Evolutionary conservation across 2,113 vertebrate species (phyloP), one percentile per base, ranked within the genome.

Genomic region (Macquaria ambigua): DNA sequence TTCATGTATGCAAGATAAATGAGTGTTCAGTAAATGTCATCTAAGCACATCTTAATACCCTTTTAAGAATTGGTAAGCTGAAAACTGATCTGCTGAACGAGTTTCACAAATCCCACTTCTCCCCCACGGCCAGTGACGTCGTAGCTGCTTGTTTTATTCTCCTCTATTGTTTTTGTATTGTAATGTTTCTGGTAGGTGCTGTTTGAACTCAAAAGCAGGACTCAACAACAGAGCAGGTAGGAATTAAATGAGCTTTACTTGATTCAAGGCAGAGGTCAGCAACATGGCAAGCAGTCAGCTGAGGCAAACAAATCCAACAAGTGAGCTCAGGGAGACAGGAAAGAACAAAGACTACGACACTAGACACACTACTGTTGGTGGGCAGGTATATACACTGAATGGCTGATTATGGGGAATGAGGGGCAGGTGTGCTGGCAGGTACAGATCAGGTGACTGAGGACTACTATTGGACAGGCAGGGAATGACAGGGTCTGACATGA

Each of bases 371-470:
- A 66, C 21, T 10, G 31, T 4, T 50, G 21, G 21, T 18, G 15
- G 15, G 16, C 15, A 58, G 12, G n/a, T 46, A 5, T 16, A 48
- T n/a, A 1, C 4, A 55, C 53, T 28, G 52, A 67, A 37, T 5
- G 21, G 34, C 5, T 62, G 46, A 41, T 62, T 43, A 43, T 8
- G 55, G 12, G 21, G 39, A 59, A 48, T 66, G 55, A 61, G 31
- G 14, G 6, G 16, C 80, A 61, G 72, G 63, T 82, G 52, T 68
- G 41, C 59, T 41, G 73, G 8, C 43, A 68, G 56, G 81, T 55
- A 31, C 61, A 23, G 46, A 8, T 56, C 72, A 52, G 62, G 28
- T 61, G 28, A 70, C 55, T 70, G 34, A 68, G 31, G 64, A 23
- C 37, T 16, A 31, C 56, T 52, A 28, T 2, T 43, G 11, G 43